Evolutionary conservation across 2,113 vertebrate species (phyloP).

Genomic region (Colaptes auratus): DNA sequence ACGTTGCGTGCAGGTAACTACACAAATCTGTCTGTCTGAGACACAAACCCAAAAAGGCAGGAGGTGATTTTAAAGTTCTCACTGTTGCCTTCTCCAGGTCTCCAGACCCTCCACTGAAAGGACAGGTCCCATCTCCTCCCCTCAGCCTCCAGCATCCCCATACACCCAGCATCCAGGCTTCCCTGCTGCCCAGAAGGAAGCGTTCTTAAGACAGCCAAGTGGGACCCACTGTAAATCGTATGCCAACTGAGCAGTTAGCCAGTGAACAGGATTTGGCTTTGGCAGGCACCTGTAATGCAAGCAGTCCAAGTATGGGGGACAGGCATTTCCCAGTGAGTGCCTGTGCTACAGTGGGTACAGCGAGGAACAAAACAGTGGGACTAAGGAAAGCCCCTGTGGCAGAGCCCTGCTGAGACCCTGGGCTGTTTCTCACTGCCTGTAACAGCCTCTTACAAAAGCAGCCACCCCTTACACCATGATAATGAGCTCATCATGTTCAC

Average conservation of each 20-base stretch:
- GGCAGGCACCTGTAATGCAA: neutral
- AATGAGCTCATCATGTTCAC: neutral
- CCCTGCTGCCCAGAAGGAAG: neutral
- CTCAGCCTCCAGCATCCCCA: neutral
- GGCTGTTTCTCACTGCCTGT: accelerated
- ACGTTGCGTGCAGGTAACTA: accelerated
- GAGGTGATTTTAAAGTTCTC: neutral
- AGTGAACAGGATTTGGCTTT: too few relatives aligned
- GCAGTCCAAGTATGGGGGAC: too few relatives aligned
- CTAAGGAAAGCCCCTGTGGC: neutral
- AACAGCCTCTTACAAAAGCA: accelerated
- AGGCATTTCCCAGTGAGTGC: too few relatives aligned
- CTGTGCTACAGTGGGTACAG: neutral
- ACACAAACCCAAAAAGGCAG: neutral
- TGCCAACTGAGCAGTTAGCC: accelerated
- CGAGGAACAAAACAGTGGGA: neutral
- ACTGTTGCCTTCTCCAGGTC: accelerated
- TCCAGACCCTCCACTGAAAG: neutral
- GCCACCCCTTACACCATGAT: accelerated
- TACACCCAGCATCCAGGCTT: too few relatives aligned
- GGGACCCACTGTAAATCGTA: accelerated
- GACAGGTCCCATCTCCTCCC: neutral
- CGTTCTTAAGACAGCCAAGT: neutral
- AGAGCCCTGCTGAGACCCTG: too few relatives aligned
- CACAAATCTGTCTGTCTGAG: neutral